phyloP scores from a whole-genome alignment of 2,797 vertebrate species.

The Kryptopterus vitreolus region DNA sequence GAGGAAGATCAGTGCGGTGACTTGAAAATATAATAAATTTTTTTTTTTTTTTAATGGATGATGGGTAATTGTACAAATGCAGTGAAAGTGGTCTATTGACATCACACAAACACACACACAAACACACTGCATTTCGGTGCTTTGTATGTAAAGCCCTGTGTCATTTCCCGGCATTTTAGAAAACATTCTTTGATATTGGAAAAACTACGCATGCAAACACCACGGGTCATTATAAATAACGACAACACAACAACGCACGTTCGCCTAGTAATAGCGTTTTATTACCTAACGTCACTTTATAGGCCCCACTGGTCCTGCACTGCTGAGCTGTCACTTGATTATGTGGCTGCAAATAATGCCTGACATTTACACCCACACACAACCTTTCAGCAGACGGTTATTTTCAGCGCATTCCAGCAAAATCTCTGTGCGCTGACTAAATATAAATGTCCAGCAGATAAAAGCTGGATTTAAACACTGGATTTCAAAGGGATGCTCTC shows the following conservation, averaged over 20 bases:
- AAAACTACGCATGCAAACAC: background rate
- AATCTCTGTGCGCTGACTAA: background rate
- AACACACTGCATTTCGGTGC: background rate
- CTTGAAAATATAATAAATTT: too few relatives aligned
- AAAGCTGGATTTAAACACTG: too few relatives aligned
- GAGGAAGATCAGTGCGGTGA: too few relatives aligned
- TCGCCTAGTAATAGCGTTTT: background rate
- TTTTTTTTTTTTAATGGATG: too few relatives aligned
- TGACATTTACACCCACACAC: constrained; percentile 34
- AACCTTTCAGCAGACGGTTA: constrained; percentile 33
- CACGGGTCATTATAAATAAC: background rate
- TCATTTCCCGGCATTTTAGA: background rate
- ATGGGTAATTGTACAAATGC: background rate
- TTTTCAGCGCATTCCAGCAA: constrained; percentile 18
- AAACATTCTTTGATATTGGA: background rate
- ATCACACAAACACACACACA: background rate
- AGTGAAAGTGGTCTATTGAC: background rate
- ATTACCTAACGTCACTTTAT: constrained; percentile 6
- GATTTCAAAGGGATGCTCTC: constrained; percentile 15
- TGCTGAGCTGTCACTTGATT: constrained; percentile 19
- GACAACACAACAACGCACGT: background rate
- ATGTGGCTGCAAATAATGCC: constrained; percentile 28
- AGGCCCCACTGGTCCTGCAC: background rate
- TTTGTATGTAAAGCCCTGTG: background rate
- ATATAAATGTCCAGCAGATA: background rate